Percentiles rank a stretch among this genome's conserved stretches.
Evolutionary conservation across 2,797 vertebrate genomes (phyloP).

Genomic region (Heliangelus exortis): DNA sequence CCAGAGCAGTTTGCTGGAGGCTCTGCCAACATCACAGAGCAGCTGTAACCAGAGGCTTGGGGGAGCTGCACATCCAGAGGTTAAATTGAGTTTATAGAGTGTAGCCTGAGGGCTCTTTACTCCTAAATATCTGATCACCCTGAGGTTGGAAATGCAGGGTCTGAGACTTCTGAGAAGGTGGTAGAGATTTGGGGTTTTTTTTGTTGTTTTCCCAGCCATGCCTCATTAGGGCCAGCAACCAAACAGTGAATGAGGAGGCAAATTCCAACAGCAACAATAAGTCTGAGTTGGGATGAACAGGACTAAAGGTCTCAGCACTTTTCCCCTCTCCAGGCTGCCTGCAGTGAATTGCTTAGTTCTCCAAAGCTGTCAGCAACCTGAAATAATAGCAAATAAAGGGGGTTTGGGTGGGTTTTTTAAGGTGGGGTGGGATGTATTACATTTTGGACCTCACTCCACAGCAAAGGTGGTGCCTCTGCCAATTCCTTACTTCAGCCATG

Average conservation of each 20-base stretch:
- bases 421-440: neutral
- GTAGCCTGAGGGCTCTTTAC: neutral
- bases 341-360: neutral
- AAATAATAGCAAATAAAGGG: neutral
- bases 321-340: constrained; percentile 20
- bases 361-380: neutral
- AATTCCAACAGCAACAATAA: constrained; percentile 39
- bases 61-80: neutral
- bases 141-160: neutral
- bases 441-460: neutral
- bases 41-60: neutral
- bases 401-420: neutral
- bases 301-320: constrained; percentile 47
- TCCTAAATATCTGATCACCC: neutral
- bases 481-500: neutral
- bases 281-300: constrained; percentile 36
- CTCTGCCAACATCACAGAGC: neutral
- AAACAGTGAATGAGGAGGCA: constrained; percentile 45
- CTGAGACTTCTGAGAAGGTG: neutral
- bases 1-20: neutral
- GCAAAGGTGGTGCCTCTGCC: constrained; percentile 14
- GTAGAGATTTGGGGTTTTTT: neutral
- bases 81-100: neutral
- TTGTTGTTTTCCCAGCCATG: neutral
- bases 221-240: neutral